Evolutionary conservation across 2,888 invertebrate genomes (phyloP).

Genomic region (Crematogaster levior): DNA sequence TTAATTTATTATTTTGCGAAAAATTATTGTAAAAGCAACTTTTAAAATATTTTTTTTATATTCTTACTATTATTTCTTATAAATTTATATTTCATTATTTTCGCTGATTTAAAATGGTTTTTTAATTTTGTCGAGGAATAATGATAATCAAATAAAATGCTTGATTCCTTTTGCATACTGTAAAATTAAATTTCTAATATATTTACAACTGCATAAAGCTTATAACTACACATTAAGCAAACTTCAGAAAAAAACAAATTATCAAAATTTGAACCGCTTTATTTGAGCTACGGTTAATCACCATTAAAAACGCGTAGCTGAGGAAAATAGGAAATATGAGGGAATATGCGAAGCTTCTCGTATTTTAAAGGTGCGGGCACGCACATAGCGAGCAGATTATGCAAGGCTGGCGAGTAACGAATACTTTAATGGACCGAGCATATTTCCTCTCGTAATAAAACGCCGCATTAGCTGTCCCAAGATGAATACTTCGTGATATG

Average conservation of each 20-base stretch:
- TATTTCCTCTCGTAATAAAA: constrained; percentile 41
- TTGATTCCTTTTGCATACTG: too few species aligned
- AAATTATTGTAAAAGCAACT: background rate
- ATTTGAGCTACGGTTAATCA: background rate
- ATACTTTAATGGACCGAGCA: constrained; percentile 47
- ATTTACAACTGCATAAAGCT: background rate
- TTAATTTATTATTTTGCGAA: background rate
- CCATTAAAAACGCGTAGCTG: background rate
- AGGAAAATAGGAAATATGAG: background rate
- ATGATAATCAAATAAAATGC: background rate
- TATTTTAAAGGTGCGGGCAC: constrained; percentile 7
- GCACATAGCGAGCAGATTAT: constrained; percentile 26
- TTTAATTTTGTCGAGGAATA: background rate
- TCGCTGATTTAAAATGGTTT: background rate
- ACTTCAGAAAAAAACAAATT: background rate
- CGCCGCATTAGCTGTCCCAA: constrained; percentile 26
- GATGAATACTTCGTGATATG: constrained; percentile 38
- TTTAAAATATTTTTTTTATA: background rate
- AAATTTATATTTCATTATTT: background rate
- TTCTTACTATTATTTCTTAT: too few species aligned
- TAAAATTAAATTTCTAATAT: background rate
- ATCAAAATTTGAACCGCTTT: too few species aligned
- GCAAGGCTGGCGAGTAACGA: constrained; percentile 24
- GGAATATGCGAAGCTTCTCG: background rate
- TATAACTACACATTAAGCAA: background rate